Percentiles rank a stretch among this genome's conserved stretches.
Evolutionary conservation across 1,140 invertebrate genomes (phyloP).

Genomic region (Drosophila bifasciata): DNA sequence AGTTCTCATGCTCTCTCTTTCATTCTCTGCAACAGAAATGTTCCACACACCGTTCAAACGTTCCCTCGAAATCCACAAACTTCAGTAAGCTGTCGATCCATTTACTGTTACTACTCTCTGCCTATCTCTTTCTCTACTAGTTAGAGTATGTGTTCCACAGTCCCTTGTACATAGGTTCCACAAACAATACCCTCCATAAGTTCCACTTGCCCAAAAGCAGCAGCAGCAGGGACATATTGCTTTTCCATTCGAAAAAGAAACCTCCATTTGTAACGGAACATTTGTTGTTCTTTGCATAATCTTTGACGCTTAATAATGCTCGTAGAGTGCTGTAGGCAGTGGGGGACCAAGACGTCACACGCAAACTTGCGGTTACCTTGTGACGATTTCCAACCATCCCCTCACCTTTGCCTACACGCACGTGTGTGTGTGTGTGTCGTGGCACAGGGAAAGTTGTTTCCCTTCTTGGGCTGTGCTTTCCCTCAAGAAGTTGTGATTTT

Average conservation of each 20-base stretch:
- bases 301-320: slow-evolving; percentile 68
- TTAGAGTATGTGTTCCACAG: no score
- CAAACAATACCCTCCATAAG: no score
- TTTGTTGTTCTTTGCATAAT: slow-evolving; percentile 68
- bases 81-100: no score
- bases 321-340: slow-evolving; percentile 3
- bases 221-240: slow-evolving; percentile 31
- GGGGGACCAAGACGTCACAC: slow-evolving; percentile 38
- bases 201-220: not conserved
- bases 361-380: slow-evolving; percentile 64
- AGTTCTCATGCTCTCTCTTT: no score
- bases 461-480: slow-evolving; percentile 8
- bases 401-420: not conserved
- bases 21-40: no score
- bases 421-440: slow-evolving; percentile 46
- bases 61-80: no score
- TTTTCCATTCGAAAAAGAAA: slow-evolving; percentile 20
- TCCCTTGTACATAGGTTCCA: no score
- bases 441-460: slow-evolving; percentile 46
- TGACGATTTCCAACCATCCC: slow-evolving; percentile 48
- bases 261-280: slow-evolving; percentile 12
- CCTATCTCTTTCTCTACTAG: no score
- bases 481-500: slow-evolving; percentile 24
- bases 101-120: no score
- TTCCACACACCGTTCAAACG: no score